Evolutionary conservation across 2,113 vertebrate species (phyloP).

Genomic region (Scatophagus argus): DNA sequence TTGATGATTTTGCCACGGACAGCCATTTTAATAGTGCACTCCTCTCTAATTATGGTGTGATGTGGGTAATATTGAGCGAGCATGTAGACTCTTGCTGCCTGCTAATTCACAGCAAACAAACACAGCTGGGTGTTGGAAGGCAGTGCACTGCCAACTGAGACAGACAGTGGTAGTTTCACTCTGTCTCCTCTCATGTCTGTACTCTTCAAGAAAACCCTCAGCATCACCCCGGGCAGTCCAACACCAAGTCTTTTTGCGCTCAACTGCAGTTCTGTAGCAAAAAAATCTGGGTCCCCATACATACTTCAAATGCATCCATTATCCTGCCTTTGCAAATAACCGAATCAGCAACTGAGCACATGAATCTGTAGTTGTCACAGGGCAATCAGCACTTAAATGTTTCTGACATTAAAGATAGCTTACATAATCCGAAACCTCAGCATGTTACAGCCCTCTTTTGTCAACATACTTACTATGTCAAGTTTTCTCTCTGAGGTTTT

Average conservation of each 20-base stretch:
- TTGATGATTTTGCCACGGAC: conserved; percentile 67
- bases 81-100: conserved; percentile 77
- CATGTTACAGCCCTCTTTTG: background rate
- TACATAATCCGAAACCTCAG: background rate
- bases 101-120: conserved; percentile 84
- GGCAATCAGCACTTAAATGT: background rate
- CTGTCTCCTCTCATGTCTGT: conserved; percentile 53
- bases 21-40: conserved; percentile 75
- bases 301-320: background rate
- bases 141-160: conserved; percentile 67
- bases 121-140: conserved; percentile 82
- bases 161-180: conserved; percentile 57
- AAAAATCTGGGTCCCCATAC: background rate
- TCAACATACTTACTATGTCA: background rate
- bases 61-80: conserved; percentile 77
- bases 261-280: conserved; percentile 13
- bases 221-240: conserved; percentile 36
- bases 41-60: conserved; percentile 77
- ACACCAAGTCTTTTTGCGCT: conserved; percentile 31
- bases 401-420: background rate
- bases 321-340: background rate
- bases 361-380: background rate
- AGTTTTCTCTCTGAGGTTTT: background rate
- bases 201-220: conserved; percentile 50
- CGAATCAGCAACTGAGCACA: background rate